phyloP scores from a whole-genome alignment of 2,113 vertebrate species.

The Malurus cyaneus region DNA sequence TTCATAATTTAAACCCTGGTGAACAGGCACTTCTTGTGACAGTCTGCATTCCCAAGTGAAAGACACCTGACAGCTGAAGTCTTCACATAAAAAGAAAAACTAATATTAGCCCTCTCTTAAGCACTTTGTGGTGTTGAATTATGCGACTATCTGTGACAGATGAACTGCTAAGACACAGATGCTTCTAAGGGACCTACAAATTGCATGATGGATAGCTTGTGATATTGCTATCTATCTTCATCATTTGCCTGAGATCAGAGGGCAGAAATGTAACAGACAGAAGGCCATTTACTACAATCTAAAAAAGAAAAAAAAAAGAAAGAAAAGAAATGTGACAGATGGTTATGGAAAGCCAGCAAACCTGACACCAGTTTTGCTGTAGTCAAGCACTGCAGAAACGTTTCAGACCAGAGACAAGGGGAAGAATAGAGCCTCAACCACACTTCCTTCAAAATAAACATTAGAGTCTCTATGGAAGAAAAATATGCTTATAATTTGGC shows the following conservation, averaged over 20 bases:
- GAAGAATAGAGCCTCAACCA: background rate
- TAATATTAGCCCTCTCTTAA: background rate
- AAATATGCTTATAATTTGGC: background rate
- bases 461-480: background rate
- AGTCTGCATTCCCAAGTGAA: background rate
- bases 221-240: constrained; percentile 48
- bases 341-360: constrained; percentile 45
- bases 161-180: constrained; percentile 53
- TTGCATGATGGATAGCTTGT: constrained; percentile 28
- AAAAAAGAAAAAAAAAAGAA: background rate
- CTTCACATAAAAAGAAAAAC: background rate
- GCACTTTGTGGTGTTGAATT: background rate
- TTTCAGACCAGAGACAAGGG: background rate
- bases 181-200: constrained; percentile 33
- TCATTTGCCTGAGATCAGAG: constrained; percentile 53
- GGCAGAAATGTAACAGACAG: constrained; percentile 46
- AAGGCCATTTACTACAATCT: constrained; percentile 45
- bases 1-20: background rate
- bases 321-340: background rate
- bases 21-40: background rate
- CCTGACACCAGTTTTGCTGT: constrained; percentile 22
- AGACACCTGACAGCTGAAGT: background rate
- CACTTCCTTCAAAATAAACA: constrained; percentile 5
- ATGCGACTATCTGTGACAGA: background rate
- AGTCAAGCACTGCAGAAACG: constrained; percentile 33